These are phyloP conservation scores for Campylorhamphus procurvoides DNA, from an alignment of 2,113 vertebrate species.

Conservation along the genomic window DNA sequence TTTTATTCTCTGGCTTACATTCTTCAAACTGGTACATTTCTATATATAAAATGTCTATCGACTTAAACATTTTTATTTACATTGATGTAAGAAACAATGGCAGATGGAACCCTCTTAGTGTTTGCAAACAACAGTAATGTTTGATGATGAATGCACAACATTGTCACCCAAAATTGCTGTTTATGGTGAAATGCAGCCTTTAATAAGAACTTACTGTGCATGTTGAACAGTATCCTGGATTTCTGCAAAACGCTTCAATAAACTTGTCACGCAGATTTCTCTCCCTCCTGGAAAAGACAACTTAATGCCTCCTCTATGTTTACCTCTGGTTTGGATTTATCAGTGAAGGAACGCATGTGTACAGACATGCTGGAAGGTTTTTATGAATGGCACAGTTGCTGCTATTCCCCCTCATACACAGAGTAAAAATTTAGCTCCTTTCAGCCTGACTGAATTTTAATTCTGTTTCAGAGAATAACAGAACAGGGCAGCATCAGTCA, in stretches of 20 bases:
- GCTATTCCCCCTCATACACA: background rate
- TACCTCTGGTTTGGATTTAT: background rate
- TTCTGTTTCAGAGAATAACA: background rate
- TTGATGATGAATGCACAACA: background rate
- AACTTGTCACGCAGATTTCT: background rate
- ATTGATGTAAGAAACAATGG: background rate
- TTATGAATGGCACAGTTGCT: constrained; percentile 20
- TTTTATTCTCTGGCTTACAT: background rate
- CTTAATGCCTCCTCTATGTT: background rate
- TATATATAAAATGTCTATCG: background rate
- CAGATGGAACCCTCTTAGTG: background rate
- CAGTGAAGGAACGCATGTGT: background rate
- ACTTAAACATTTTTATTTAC: constrained; percentile 1
- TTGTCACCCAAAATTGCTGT: constrained; percentile 3
- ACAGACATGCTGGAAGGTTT: background rate
- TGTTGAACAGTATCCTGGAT: background rate
- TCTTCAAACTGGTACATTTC: background rate
- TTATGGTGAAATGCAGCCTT: background rate
- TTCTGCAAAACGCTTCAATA: constrained; percentile 23
- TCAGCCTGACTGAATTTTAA: constrained; percentile 35
- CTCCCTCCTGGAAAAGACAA: constrained; percentile 9
- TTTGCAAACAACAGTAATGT: background rate
- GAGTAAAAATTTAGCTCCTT: background rate
- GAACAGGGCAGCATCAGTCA: background rate
- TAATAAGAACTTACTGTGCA: background rate